phyloP scores from a whole-genome alignment of 2,113 vertebrate genomes.

The Ancistrus triradiatus region DNA sequence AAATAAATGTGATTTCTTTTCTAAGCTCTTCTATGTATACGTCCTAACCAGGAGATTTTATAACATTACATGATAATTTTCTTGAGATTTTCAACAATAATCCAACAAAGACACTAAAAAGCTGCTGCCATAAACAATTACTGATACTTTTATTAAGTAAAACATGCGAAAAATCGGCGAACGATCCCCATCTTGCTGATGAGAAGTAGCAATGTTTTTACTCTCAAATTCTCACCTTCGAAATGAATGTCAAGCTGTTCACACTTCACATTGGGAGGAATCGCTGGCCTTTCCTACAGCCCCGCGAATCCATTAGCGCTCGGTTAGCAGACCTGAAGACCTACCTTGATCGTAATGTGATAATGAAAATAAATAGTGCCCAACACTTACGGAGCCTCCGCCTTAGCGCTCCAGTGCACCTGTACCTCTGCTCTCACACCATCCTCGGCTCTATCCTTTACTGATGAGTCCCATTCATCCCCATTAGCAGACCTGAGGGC shows the following conservation, averaged over 20 bases:
- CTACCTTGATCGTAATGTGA: slow-evolving; percentile 60
- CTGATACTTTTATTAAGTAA: no score
- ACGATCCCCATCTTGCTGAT: no score
- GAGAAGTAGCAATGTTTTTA: no score
- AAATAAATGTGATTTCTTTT: no score
- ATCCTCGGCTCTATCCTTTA: slow-evolving; percentile 21
- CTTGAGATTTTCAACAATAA: no score
- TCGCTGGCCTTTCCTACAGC: neutral
- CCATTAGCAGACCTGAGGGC: slow-evolving; percentile 37
- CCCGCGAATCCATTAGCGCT: slow-evolving; percentile 50
- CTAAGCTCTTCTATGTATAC: no score
- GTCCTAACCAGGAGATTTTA: no score
- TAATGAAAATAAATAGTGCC: slow-evolving; percentile 70
- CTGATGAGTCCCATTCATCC: slow-evolving; percentile 46
- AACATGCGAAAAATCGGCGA: no score
- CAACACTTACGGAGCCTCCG: slow-evolving; percentile 15
- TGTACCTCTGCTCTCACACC: slow-evolving; percentile 29
- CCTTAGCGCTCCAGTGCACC: slow-evolving; percentile 20
- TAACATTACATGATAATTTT: no score
- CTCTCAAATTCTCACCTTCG: no score
- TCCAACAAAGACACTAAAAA: no score
- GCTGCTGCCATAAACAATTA: no score
- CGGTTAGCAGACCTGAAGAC: slow-evolving; percentile 58
- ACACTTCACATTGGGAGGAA: neutral
- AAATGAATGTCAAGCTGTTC: neutral